These are phyloP conservation scores for Melitaea athalia DNA, from an alignment of 2,888 invertebrate genomes.

Conservation along the genomic window DNA sequence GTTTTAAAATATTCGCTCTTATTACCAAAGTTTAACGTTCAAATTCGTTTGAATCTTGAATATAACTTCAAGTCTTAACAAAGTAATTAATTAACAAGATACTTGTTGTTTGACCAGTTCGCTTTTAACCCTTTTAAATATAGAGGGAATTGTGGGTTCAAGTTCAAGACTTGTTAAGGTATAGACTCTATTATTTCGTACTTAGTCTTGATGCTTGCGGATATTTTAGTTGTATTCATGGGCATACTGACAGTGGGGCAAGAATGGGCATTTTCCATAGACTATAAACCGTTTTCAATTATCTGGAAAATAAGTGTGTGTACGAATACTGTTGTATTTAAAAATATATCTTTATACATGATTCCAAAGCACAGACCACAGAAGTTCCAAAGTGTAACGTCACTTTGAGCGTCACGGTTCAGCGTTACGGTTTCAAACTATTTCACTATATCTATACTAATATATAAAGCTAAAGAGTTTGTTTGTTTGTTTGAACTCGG, in stretches of 20 bases:
- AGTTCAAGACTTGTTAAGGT: neutral
- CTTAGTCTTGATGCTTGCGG: neutral
- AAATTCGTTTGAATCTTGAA: neutral
- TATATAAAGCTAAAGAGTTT: too few species aligned
- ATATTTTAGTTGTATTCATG: neutral
- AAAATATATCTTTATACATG: too few species aligned
- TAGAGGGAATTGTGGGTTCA: neutral
- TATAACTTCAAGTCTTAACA: neutral
- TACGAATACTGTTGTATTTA: too few species aligned
- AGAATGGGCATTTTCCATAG: neutral
- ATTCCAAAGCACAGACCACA: too few species aligned
- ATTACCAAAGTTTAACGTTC: neutral
- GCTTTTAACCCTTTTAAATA: neutral
- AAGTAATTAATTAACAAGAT: conserved; percentile 7
- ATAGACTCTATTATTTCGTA: neutral
- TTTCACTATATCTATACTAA: too few species aligned
- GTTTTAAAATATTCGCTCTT: neutral
- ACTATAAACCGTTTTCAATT: neutral
- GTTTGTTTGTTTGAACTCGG: too few species aligned
- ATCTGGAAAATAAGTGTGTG: too few species aligned
- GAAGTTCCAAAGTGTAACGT: too few species aligned
- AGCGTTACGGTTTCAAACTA: too few species aligned
- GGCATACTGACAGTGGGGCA: too few species aligned
- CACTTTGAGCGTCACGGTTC: too few species aligned
- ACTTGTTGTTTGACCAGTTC: neutral